Conservation (phyloP, 2,888 invertebrate species). For the Hirtodrosophila cameraria region DNA sequence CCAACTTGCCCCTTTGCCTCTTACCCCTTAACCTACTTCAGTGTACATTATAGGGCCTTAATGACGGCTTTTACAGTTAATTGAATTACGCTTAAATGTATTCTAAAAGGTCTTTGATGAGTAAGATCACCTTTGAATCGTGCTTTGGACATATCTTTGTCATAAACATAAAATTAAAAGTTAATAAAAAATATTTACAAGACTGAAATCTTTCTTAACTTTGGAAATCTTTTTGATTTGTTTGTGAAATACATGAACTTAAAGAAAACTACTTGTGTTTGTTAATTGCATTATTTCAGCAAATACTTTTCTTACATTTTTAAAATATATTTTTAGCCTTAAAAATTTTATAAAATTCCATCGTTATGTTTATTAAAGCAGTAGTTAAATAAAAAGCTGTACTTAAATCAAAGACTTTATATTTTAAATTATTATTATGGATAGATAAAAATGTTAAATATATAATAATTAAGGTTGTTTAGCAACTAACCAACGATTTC, state of each 20-base stretch:
- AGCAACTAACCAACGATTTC: slow-evolving; percentile 32
- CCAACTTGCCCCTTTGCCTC: not conserved
- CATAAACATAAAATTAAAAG: not conserved
- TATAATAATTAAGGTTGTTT: slow-evolving; percentile 35
- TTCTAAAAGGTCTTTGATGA: slow-evolving; percentile 41
- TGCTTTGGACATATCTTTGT: not conserved
- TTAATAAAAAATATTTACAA: not conserved
- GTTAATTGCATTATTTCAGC: too few species aligned
- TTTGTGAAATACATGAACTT: too few species aligned
- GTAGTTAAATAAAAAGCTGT: too few species aligned
- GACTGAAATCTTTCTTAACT: too few species aligned
- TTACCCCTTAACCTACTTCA: not conserved
- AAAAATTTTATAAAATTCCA: too few species aligned
- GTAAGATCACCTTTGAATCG: slow-evolving; percentile 10
- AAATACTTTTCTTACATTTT: too few species aligned
- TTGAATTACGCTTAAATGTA: slow-evolving; percentile 62
- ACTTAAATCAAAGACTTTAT: too few species aligned
- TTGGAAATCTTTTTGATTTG: too few species aligned
- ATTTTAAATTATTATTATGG: not conserved
- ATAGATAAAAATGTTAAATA: slow-evolving; percentile 4
- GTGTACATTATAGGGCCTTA: slow-evolving; percentile 51
- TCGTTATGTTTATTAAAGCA: too few species aligned
- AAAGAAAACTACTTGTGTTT: too few species aligned
- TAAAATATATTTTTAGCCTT: too few species aligned
- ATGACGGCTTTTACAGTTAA: slow-evolving; percentile 77